Percentiles rank a stretch among this genome's conserved stretches.
phyloP scores from a whole-genome alignment of 2,888 invertebrate genomes.

The Leistus spinibarbis region DNA sequence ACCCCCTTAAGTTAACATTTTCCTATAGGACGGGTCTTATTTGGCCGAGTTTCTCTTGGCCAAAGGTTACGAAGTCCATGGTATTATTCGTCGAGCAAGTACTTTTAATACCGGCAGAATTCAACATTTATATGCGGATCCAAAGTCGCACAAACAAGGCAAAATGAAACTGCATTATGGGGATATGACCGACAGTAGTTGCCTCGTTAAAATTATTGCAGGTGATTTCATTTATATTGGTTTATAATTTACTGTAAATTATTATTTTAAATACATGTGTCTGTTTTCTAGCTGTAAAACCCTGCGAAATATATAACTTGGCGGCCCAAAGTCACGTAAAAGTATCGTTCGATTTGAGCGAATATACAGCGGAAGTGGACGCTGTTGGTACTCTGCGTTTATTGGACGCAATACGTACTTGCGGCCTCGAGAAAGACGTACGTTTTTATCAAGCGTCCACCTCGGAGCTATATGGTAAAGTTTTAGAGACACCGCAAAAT shows the following conservation, averaged over 20 bases:
- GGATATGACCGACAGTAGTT: slow-evolving; percentile 97
- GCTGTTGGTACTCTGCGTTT: slow-evolving; percentile 91
- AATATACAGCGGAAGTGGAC: slow-evolving; percentile 98
- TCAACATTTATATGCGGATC: slow-evolving; percentile 93
- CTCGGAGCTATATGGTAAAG: slow-evolving; percentile 93
- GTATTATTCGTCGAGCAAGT: slow-evolving; percentile 91
- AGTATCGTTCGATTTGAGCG: slow-evolving; percentile 97
- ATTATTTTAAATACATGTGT: slow-evolving; percentile 53
- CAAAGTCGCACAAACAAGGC: slow-evolving; percentile 84
- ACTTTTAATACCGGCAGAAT: slow-evolving; percentile 97
- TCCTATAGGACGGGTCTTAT: slow-evolving; percentile 91
- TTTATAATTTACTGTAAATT: too few species aligned
- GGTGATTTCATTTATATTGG: too few species aligned
- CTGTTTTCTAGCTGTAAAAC: slow-evolving; percentile 66
- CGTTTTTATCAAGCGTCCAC: slow-evolving; percentile 96
- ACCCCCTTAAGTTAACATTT: too few species aligned
- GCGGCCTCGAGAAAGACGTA: slow-evolving; percentile 78
- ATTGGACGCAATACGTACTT: slow-evolving; percentile 89
- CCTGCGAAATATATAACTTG: slow-evolving; percentile 95
- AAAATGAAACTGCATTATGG: slow-evolving; percentile 96
- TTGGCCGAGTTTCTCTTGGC: slow-evolving; percentile 90
- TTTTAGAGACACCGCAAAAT: slow-evolving; percentile 88
- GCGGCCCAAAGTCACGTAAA: slow-evolving; percentile 99
- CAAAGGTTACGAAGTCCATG: slow-evolving; percentile 95
- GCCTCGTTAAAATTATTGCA: slow-evolving; percentile 83